phyloP scores from a whole-genome alignment of 2,113 vertebrate species.

The Oncorhynchus keta region DNA sequence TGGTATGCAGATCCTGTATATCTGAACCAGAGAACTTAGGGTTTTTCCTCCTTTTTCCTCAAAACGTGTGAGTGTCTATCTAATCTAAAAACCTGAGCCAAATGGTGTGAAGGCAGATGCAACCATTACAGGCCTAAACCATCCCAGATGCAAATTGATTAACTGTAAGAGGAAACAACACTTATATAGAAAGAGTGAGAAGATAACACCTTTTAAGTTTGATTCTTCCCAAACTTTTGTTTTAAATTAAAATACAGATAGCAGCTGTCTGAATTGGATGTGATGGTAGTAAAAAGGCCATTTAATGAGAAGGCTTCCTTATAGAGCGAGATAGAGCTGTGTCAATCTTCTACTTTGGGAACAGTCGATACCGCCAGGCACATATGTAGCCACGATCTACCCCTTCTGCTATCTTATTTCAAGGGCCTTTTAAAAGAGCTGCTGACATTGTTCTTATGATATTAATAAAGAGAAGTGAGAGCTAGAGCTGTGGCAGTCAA shows the following conservation, averaged over 20 bases:
- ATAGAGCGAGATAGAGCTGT: conserved; percentile 8
- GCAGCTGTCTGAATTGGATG: conserved; percentile 11
- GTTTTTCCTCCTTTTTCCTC: not conserved
- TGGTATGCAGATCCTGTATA: not conserved
- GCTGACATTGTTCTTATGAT: conserved; percentile 72
- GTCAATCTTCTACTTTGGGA: conserved; percentile 4
- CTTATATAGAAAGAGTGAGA: not conserved
- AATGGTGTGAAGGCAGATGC: too few species aligned
- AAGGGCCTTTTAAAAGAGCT: conserved; percentile 56
- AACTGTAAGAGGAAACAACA: not conserved
- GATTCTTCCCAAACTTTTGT: not conserved
- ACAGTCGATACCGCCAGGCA: conserved; percentile 13
- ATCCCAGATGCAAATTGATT: not conserved
- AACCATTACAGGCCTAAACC: not conserved
- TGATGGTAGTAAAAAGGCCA: conserved; percentile 26
- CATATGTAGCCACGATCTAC: not conserved
- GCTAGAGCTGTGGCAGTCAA: conserved; percentile 53
- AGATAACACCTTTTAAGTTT: not conserved
- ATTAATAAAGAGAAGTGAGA: conserved; percentile 69
- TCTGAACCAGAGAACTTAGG: not conserved
- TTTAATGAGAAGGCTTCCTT: conserved; percentile 15
- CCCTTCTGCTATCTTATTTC: conserved; percentile 35
- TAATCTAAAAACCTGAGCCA: too few species aligned
- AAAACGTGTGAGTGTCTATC: not conserved
- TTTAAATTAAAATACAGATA: conserved; percentile 2